Evolutionary conservation across 2,113 vertebrate genomes (phyloP).

Genomic region (Corythoichthys haematopterus): DNA sequence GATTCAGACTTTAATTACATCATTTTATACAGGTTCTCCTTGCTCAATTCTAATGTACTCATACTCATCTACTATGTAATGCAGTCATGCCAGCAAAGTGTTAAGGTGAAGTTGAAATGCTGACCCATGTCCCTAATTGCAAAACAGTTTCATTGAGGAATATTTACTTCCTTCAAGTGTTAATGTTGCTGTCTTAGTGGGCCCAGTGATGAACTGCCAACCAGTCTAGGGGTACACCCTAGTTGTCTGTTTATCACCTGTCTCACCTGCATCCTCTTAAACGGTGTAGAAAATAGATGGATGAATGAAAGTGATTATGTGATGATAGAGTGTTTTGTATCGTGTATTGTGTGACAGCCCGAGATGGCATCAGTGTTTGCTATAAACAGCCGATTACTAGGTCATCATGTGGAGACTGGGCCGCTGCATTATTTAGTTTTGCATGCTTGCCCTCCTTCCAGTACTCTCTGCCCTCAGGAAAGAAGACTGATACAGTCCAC

Average conservation of each 20-base stretch:
- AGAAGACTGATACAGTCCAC: conserved; percentile 26
- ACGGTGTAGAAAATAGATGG: background rate
- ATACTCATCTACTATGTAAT: too few relatives aligned
- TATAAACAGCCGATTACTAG: conserved; percentile 64
- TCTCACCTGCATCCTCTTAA: background rate
- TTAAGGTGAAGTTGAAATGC: background rate
- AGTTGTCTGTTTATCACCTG: background rate
- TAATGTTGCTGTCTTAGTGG: background rate
- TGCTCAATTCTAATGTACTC: background rate
- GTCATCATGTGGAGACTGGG: conserved; percentile 66
- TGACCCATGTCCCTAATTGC: conserved; percentile 8
- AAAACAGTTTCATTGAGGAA: background rate
- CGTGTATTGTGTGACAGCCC: conserved; percentile 33
- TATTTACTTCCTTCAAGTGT: background rate
- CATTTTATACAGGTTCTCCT: background rate
- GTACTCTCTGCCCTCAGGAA: conserved; percentile 45
- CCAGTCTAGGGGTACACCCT: background rate
- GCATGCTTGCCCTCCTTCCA: conserved; percentile 60
- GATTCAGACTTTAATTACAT: background rate
- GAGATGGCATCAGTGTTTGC: conserved; percentile 48
- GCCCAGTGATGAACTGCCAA: background rate
- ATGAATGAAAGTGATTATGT: conserved; percentile 1
- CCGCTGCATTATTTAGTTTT: conserved; percentile 69
- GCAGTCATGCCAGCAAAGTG: background rate
- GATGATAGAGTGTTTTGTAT: background rate